Evolutionary conservation across 2,113 vertebrate species (phyloP), one percentile per base, ranked within the genome.

Genomic region (Istiophorus platypterus): DNA sequence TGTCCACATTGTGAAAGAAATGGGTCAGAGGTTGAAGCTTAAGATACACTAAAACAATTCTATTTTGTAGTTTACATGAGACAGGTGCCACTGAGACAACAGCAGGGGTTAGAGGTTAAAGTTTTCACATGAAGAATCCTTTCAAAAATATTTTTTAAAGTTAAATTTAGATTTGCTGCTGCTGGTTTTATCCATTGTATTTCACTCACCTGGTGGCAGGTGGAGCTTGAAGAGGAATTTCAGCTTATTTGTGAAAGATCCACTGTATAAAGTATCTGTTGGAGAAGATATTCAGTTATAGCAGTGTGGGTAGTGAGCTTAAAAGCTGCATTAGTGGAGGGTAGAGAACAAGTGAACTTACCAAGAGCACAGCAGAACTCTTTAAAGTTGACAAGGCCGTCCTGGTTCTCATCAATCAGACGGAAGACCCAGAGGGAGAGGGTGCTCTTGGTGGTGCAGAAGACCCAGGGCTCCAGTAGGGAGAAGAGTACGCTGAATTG

Each of bases 151-250:
- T 22, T 8, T 22, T 51, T 22, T 2, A 18, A 41, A 27, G 15
- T n/a, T 54, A 17, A 51, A 18, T 22, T 29, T 17, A 24, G 5
- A 67, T 78, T 45, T 18, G n/a, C n/a, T 69, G 14, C 34, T 68
- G 34, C n/a, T n/a, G 7, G 17, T 54, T 70, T 29, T 22, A 22
- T 39, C 41, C 13, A 7, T 14, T 64, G 59, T 54, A 42, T 3
- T 22, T 87, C 59, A 90, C 94, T 95, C 91, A 99, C 98, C 98
- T 93, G 98, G 97, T 82, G 97, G 97, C 80, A 99, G 95, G 86
- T 99, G 98, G 80, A 99, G 90, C 90, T 99, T 99, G 95, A 98
- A 99, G 89, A 99, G 96, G 78, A 99, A 94, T 76, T 98, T 99
- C 91, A 99, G 95, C 90, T 97, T 98, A 77, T 98, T 96, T 86